Percentiles rank a stretch among this genome's conserved stretches.
Evolutionary conservation across 2,797 vertebrate genomes (phyloP).

Genomic region (Melopsittacus undulatus): DNA sequence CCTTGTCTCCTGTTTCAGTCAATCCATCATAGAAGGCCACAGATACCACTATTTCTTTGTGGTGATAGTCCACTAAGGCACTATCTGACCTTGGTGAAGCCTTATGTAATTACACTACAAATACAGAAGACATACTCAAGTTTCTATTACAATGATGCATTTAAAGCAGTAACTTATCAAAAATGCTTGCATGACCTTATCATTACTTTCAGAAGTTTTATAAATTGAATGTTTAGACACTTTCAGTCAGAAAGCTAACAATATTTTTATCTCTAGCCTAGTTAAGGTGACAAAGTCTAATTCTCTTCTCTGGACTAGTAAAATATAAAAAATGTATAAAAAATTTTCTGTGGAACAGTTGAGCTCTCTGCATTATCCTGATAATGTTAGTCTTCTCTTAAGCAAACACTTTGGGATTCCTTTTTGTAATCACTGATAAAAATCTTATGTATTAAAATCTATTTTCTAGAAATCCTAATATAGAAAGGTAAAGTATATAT

Average conservation of each 20-base stretch:
- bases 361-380: background rate
- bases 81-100: background rate
- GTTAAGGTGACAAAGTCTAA: background rate
- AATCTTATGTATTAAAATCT: background rate
- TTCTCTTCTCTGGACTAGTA: background rate
- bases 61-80: background rate
- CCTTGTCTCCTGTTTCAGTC: background rate
- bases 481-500: background rate
- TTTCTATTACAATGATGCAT: background rate
- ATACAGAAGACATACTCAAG: background rate
- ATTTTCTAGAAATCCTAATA: background rate
- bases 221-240: background rate
- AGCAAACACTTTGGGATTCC: background rate
- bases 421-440: background rate
- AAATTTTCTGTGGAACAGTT: background rate
- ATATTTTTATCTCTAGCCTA: background rate
- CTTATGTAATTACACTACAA: background rate
- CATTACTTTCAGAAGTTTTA: background rate
- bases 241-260: rapidly evolving
- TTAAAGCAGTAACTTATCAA: background rate
- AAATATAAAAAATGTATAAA: background rate
- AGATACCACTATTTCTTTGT: background rate
- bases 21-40: background rate
- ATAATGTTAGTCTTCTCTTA: background rate
- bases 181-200: background rate